Percentiles rank a stretch among this genome's conserved stretches.
These are phyloP conservation scores for Neodiprion pinetum DNA, from an alignment of 1,140 invertebrate species.

Conservation along the genomic window DNA sequence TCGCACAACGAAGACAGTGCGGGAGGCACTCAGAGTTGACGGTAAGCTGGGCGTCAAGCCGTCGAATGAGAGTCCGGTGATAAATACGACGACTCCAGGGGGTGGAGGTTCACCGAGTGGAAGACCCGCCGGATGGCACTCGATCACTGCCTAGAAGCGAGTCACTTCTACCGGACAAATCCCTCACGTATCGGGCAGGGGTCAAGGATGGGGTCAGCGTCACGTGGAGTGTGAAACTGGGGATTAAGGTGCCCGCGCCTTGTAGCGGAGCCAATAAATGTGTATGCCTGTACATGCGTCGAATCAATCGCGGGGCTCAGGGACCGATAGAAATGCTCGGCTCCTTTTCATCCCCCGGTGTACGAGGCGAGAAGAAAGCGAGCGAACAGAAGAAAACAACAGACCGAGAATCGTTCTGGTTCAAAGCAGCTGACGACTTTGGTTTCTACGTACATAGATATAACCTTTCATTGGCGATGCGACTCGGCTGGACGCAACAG, in stretches of 20 bases:
- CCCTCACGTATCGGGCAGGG: constrained; percentile 33
- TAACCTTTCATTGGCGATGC: too few relatives aligned
- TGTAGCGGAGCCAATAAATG: constrained; percentile 31
- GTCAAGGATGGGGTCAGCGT: constrained; percentile 46
- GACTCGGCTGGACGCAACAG: background rate
- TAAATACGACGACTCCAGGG: background rate
- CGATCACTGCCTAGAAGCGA: constrained; percentile 15
- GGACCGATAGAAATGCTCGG: constrained; percentile 5
- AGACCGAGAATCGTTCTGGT: background rate
- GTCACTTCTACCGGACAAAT: constrained; percentile 24
- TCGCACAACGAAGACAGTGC: background rate
- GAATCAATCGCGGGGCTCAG: constrained; percentile 42
- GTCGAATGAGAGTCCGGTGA: constrained; percentile 1
- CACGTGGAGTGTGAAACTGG: constrained; percentile 51
- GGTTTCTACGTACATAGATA: too few relatives aligned
- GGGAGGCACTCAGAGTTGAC: background rate
- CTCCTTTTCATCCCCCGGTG: background rate
- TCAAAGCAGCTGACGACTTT: background rate
- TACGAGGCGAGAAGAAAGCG: background rate
- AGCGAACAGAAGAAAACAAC: background rate
- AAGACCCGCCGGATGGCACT: background rate
- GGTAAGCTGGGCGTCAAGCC: background rate
- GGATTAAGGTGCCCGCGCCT: constrained; percentile 31
- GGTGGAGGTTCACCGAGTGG: background rate
- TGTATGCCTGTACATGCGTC: background rate